A percentile compares a stretch with the other conserved stretches of the same genome.
phyloP scores from a whole-genome alignment of 2,113 vertebrate species.

The Macquaria ambigua region DNA sequence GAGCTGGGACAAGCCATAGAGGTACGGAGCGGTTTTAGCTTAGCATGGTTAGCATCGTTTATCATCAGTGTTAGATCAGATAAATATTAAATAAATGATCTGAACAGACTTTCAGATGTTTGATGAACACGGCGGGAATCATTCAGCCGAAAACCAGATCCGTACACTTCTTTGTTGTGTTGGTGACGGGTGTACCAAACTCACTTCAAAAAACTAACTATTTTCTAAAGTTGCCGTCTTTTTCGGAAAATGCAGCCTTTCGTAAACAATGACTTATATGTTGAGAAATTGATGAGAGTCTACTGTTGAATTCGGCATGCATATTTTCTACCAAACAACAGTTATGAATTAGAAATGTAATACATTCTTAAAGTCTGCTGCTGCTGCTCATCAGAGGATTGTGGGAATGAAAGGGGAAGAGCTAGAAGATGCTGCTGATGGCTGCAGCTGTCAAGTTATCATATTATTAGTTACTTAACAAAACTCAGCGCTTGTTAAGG shows the following conservation, averaged over 20 bases:
- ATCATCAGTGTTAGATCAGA: neutral
- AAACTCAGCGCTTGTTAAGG: too few species aligned
- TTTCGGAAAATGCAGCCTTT: neutral
- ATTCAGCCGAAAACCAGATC: too few species aligned
- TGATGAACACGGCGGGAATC: neutral
- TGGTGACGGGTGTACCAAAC: neutral
- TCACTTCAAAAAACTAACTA: neutral
- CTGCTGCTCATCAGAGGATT: neutral
- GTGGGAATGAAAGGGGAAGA: neutral
- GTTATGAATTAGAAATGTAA: too few species aligned
- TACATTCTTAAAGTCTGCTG: too few species aligned
- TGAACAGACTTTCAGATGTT: too few species aligned
- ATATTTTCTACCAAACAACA: neutral
- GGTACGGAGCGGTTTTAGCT: conserved; percentile 79
- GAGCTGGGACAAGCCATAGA: conserved; percentile 96
- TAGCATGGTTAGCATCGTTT: conserved; percentile 50
- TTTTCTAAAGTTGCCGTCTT: neutral
- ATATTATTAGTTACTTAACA: too few species aligned
- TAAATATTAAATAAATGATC: neutral
- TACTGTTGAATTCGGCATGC: neutral
- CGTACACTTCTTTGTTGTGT: neutral
- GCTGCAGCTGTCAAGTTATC: too few species aligned
- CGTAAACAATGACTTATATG: too few species aligned
- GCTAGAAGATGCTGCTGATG: too few species aligned
- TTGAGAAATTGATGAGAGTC: rapidly evolving